Evolutionary conservation across 2,113 vertebrate genomes (phyloP).

Genomic region (Ciconia boyciana): DNA sequence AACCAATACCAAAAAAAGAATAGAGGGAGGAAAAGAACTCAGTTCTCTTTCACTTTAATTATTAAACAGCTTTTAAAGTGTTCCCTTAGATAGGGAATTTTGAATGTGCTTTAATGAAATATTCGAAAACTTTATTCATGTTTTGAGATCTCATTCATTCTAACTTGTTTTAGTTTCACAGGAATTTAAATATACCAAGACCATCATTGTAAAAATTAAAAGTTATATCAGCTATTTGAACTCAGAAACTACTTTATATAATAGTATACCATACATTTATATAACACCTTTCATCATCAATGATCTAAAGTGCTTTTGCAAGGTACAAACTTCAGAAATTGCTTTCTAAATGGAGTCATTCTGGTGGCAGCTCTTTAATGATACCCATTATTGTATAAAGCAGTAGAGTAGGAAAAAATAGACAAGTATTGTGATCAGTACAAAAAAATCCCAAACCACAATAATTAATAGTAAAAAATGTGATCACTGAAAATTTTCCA

Average conservation of each 20-base stretch:
- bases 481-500: background rate
- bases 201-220: conserved; percentile 6
- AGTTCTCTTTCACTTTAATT: background rate
- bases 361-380: conserved; percentile 2
- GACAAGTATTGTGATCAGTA: background rate
- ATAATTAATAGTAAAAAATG: background rate
- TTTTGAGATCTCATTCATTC: conserved; percentile 31
- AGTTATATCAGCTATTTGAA: conserved; percentile 12
- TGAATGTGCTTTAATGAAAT: conserved; percentile 42
- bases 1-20: background rate
- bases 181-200: conserved; percentile 11
- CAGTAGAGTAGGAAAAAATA: background rate
- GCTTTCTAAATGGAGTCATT: conserved; percentile 27
- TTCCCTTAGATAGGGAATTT: background rate
- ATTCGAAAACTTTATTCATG: conserved; percentile 20
- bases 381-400: background rate
- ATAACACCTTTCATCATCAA: conserved; percentile 3
- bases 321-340: conserved; percentile 21
- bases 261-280: conserved; percentile 19
- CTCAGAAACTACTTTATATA: background rate
- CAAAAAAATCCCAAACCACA: background rate
- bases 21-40: background rate
- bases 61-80: conserved; percentile 18
- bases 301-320: conserved; percentile 19
- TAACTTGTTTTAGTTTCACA: conserved; percentile 16